Evolutionary conservation across 2,888 invertebrate species (phyloP).

Genomic region (Cantharis rufa): DNA sequence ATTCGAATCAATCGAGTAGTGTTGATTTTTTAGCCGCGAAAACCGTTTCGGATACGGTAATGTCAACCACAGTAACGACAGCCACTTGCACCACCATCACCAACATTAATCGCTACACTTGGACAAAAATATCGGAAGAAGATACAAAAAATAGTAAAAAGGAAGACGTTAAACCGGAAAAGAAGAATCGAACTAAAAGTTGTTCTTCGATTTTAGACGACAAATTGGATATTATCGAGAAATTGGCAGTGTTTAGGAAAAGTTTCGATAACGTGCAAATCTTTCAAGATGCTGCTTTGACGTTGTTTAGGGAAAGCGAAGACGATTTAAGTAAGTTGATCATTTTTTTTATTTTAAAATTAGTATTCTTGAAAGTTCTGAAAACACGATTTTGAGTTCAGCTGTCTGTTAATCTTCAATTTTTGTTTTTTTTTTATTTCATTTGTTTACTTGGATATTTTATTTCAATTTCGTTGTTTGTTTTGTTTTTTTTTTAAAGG

Average conservation of each 20-base stretch:
- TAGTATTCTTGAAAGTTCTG: no score
- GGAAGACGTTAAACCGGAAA: constrained; percentile 37
- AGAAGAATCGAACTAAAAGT: constrained; percentile 52
- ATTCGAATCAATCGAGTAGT: constrained; percentile 19
- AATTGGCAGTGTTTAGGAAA: constrained; percentile 54
- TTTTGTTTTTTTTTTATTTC: no score
- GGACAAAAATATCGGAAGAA: constrained; percentile 48
- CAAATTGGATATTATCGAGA: constrained; percentile 50
- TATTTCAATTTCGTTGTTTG: neutral
- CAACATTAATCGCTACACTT: constrained; percentile 49
- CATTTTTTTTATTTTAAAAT: neutral
- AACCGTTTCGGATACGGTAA: constrained; percentile 41
- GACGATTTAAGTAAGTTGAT: neutral
- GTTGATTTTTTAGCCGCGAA: constrained; percentile 10
- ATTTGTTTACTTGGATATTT: neutral
- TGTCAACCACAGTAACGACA: constrained; percentile 47
- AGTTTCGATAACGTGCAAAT: constrained; percentile 54
- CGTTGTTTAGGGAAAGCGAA: constrained; percentile 20
- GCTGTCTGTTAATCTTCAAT: no score
- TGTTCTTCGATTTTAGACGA: constrained; percentile 55
- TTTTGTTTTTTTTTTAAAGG: no score
- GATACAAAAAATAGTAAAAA: constrained; percentile 31
- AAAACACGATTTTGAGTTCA: no score
- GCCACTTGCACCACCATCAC: constrained; percentile 48
- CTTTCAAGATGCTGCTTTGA: constrained; percentile 42